Evolutionary conservation across 2,797 vertebrate species (phyloP).

Genomic region (Meda fulgida): DNA sequence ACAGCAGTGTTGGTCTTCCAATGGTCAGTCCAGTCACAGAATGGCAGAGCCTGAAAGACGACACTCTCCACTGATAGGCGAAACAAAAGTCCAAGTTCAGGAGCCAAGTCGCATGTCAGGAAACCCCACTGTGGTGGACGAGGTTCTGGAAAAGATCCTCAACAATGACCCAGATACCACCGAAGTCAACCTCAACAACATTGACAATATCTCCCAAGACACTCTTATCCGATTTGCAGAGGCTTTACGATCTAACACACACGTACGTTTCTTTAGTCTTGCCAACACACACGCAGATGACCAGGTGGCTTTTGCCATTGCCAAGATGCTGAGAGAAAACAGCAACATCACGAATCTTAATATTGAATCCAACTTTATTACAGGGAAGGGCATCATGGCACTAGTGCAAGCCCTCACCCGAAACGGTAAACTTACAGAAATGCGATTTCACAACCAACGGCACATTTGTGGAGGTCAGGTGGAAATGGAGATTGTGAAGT

Average conservation of each 20-base stretch:
- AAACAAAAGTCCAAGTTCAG: conserved; percentile 61
- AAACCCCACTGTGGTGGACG: conserved; percentile 93
- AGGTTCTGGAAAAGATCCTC: conserved; percentile 85
- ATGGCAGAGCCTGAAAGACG: conserved; percentile 70
- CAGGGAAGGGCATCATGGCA: conserved; percentile 90
- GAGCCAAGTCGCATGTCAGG: conserved; percentile 76
- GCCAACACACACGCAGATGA: conserved; percentile 94
- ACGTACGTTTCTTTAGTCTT: conserved; percentile 87
- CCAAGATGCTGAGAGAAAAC: conserved; percentile 90
- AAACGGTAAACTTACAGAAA: conserved; percentile 87
- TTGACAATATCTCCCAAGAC: conserved; percentile 83
- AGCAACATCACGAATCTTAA: conserved; percentile 86
- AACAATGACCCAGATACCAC: conserved; percentile 84
- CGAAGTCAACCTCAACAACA: conserved; percentile 96
- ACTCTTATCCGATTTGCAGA: conserved; percentile 89
- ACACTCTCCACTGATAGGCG: conserved; percentile 68
- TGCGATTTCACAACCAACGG: conserved; percentile 97
- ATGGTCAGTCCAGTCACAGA: conserved; percentile 62
- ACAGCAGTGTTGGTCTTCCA: conserved; percentile 2
- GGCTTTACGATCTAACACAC: conserved; percentile 86
- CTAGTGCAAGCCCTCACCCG: conserved; percentile 88
- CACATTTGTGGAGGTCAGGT: conserved; percentile 84
- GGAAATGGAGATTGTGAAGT: conserved; percentile 97
- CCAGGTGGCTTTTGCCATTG: conserved; percentile 85
- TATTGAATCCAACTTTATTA: conserved; percentile 96